A percentile compares a stretch with the other conserved stretches of the same genome.
Evolutionary conservation across 2,113 vertebrate species (phyloP).

Genomic region (Deroptyus accipitrinus): DNA sequence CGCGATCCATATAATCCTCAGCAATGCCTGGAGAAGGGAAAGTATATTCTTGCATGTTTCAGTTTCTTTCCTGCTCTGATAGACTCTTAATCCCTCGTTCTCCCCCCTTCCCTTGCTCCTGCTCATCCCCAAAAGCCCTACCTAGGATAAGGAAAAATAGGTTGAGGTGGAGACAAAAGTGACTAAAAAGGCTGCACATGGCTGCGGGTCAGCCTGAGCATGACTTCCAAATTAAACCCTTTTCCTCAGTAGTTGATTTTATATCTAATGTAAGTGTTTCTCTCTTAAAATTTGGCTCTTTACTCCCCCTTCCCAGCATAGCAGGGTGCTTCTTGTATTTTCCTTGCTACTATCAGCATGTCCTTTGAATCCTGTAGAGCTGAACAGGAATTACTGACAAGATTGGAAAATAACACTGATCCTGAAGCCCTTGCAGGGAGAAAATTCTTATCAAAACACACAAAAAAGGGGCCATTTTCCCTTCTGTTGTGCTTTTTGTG

Average conservation of each 20-base stretch:
- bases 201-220: not conserved
- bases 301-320: not conserved
- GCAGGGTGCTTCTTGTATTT: not conserved
- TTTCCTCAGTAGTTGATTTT: not conserved
- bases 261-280: not conserved
- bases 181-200: not conserved
- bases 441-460: not conserved
- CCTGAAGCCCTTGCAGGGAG: not conserved
- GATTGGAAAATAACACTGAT: not conserved
- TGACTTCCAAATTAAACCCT: not conserved
- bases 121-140: not conserved
- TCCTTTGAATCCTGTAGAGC: not conserved
- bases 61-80: not conserved
- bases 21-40: not conserved
- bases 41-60: not conserved
- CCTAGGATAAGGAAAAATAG: not conserved
- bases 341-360: not conserved
- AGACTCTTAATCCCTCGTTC: not conserved
- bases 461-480: not conserved
- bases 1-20: not conserved
- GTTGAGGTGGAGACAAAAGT: not conserved
- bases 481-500: not conserved
- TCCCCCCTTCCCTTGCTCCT: not conserved
- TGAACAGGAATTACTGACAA: not conserved
- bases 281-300: not conserved